phyloP scores from a whole-genome alignment of 2,888 invertebrate species.

The Drosophila mettleri region DNA sequence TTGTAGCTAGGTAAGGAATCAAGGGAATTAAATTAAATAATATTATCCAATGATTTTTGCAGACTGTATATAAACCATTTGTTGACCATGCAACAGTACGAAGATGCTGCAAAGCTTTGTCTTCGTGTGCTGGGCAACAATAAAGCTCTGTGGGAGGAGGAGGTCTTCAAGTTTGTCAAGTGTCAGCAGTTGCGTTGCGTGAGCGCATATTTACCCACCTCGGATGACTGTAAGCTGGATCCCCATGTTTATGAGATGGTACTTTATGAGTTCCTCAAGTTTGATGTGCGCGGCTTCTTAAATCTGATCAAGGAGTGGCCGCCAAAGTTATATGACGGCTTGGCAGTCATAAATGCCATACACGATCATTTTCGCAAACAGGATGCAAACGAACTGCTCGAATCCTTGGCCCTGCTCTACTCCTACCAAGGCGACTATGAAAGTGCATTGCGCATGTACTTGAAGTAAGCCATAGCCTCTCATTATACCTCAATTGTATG shows the following conservation, averaged over 20 bases:
- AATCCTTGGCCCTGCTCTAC: conserved; percentile 95
- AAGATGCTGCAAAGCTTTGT: conserved; percentile 94
- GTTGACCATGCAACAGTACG: conserved; percentile 89
- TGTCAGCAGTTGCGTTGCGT: conserved; percentile 92
- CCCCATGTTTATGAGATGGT: conserved; percentile 97
- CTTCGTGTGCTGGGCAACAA: conserved; percentile 92
- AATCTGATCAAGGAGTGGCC: conserved; percentile 95
- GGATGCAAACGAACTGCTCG: conserved; percentile 91
- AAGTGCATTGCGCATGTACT: conserved; percentile 95
- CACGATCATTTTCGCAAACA: conserved; percentile 91
- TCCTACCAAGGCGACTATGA: conserved; percentile 95
- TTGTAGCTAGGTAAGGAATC: conserved; percentile 79
- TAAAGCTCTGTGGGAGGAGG: conserved; percentile 95
- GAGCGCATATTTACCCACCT: conserved; percentile 92
- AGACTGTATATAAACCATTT: conserved; percentile 93
- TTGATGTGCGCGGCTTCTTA: conserved; percentile 92
- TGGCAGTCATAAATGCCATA: conserved; percentile 94
- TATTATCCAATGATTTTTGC: background rate
- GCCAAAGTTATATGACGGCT: conserved; percentile 92
- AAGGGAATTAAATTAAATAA: background rate
- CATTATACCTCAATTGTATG: background rate
- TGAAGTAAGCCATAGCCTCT: conserved; percentile 87
- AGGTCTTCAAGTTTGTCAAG: conserved; percentile 94
- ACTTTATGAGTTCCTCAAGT: conserved; percentile 94
- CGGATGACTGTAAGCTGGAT: conserved; percentile 89